A percentile compares a stretch with the other conserved stretches of the same genome.
Evolutionary conservation across 1,140 invertebrate species (phyloP).

Genomic region (Euura lappo): DNA sequence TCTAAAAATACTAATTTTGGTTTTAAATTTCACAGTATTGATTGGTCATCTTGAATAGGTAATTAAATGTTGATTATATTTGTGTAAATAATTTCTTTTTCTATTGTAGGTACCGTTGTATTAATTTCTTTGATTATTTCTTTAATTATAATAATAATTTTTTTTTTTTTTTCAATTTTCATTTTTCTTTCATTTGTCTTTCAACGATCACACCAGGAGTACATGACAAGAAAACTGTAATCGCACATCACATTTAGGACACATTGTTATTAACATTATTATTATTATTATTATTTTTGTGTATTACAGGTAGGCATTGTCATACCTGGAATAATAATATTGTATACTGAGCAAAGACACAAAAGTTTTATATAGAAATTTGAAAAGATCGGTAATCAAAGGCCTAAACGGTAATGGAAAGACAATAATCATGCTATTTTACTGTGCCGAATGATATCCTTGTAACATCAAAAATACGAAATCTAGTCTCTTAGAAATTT

Average conservation of each 20-base stretch:
- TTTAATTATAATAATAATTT: slow-evolving; percentile 15
- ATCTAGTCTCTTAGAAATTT: neutral
- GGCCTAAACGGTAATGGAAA: neutral
- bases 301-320: neutral
- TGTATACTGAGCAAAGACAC: neutral
- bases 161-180: slow-evolving; percentile 29
- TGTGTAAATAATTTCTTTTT: neutral
- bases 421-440: neutral
- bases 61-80: neutral
- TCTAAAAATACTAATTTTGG: too few relatives aligned
- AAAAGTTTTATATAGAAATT: neutral
- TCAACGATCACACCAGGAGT: slow-evolving; percentile 25
- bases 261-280: slow-evolving; percentile 26
- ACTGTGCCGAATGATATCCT: too few relatives aligned
- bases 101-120: neutral
- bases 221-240: slow-evolving; percentile 46
- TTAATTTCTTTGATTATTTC: neutral
- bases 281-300: neutral
- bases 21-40: too few relatives aligned
- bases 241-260: slow-evolving; percentile 43
- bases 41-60: too few relatives aligned
- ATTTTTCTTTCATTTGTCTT: neutral
- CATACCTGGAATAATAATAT: neutral
- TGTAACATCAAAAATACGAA: neutral
- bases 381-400: neutral